Percentiles rank a stretch among this genome's conserved stretches.
phyloP scores from a whole-genome alignment of 2,113 vertebrate species.

The Ornithorhynchus anatinus region DNA sequence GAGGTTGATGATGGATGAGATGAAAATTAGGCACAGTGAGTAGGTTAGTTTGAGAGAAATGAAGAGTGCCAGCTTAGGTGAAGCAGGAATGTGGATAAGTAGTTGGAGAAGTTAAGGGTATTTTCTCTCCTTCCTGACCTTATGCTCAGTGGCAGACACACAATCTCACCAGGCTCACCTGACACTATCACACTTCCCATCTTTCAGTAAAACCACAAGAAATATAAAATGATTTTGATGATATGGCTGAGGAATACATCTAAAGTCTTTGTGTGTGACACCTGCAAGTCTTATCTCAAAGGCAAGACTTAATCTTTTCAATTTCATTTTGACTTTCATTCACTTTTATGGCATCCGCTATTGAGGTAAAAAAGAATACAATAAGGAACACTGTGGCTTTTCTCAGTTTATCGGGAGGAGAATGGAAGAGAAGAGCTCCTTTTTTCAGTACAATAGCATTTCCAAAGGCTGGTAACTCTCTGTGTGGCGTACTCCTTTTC shows the following conservation, averaged over 20 bases:
- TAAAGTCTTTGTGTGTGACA: not conserved
- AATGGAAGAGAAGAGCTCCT: not conserved
- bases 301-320: not conserved
- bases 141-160: not conserved
- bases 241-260: not conserved
- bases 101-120: too few species aligned
- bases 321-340: conserved; percentile 8
- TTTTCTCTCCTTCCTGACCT: not conserved
- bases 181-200: not conserved
- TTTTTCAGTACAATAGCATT: not conserved
- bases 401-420: not conserved
- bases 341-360: not conserved
- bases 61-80: too few species aligned
- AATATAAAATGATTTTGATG: not conserved
- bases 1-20: too few species aligned
- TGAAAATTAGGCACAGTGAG: too few species aligned
- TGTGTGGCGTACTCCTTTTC: not conserved
- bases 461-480: not conserved
- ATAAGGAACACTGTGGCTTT: conserved; percentile 1
- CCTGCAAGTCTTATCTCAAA: not conserved
- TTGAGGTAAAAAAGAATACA: not conserved
- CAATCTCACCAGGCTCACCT: not conserved
- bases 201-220: not conserved
- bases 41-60: too few species aligned
- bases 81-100: too few species aligned